Base-by-base conservation (phyloP, 1,140 invertebrate species). In the Drosophila albomicans region DNA sequence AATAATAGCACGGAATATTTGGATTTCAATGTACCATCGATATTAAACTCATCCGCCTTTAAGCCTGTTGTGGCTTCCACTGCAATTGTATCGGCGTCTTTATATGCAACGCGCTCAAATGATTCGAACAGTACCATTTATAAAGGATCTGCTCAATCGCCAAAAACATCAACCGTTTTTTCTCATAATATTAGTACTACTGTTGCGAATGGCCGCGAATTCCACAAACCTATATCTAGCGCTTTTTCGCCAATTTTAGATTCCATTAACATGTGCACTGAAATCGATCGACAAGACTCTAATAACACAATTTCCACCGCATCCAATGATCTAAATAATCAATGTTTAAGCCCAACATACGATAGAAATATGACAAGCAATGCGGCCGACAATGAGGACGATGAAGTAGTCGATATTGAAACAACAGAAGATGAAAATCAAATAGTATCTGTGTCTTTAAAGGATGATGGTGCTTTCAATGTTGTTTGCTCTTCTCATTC, bases 341-440 rank as follows among this genome's bases (percentile, higher is more conserved):
- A 48, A n/a, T 3, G 13, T 10, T 15, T 5, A 7, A 32, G 25
- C 11, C 8, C 8, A 30, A 49, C 15, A 48, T n/a, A 2, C 7
- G 8, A 30, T 20, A 13, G 13, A 5, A 28, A 38, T 16, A 45
- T 5, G 5, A 1, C 28, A 10, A 49, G 15, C 20, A 93, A 94
- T 49, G 94, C 94, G 80, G 94, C 93, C 3, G 94, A 94, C 0
- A 94, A 94, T 5, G 94, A 94, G 0, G 94, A 94, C 66, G 94
- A 95, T 71, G 94, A 95, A 80, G 91, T 93, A 7, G 94, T 95
- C 1, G 94, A 95, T 79, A 94, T 95, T 74, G 94, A 95, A 78
- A 94, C 94, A 6, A 95, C 94, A 0, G 94, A 94, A 66, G 94
- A 95, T 11, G 93, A 93, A 20, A 64, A 46, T 1, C 79, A 73